These are phyloP conservation scores for Amiota minor DNA, from an alignment of 2,888 invertebrate genomes.

Conservation along the genomic window DNA sequence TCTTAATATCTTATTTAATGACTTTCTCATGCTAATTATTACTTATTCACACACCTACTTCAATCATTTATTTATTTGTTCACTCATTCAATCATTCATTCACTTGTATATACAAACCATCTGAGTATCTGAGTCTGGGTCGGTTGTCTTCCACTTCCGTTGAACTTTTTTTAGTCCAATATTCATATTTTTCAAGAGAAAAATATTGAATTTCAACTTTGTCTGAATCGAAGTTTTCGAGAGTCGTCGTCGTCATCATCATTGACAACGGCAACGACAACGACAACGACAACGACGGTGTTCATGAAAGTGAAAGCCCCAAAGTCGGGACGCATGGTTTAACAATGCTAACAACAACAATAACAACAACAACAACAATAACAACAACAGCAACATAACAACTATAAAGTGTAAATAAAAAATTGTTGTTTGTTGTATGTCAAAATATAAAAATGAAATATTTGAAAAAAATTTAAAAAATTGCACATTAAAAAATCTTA, in stretches of 20 bases:
- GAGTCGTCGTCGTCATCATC: not conserved
- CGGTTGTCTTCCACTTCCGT: constrained; percentile 19
- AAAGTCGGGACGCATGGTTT: not conserved
- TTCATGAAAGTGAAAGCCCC: constrained; percentile 61
- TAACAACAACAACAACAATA: constrained; percentile 11
- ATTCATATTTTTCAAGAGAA: no score
- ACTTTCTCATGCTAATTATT: not conserved
- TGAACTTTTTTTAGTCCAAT: not conserved
- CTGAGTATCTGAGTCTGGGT: not conserved
- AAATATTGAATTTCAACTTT: constrained; percentile 22
- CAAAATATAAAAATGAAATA: constrained; percentile 4
- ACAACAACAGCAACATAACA: constrained; percentile 11
- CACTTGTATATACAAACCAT: constrained; percentile 2
- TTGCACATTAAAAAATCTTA: no score
- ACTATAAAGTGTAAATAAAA: constrained; percentile 56
- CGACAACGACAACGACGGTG: constrained; percentile 28
- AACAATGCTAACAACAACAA: not conserved
- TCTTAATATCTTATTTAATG: no score
- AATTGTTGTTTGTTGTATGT: constrained; percentile 29
- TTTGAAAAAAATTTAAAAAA: not conserved
- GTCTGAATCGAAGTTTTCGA: not conserved
- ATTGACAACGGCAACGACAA: constrained; percentile 6
- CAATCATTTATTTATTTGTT: not conserved
- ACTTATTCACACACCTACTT: constrained; percentile 3
- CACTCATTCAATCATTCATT: constrained; percentile 7